These are phyloP conservation scores for Drosophila rubida DNA, from an alignment of 2,888 invertebrate species.

Conservation along the genomic window DNA sequence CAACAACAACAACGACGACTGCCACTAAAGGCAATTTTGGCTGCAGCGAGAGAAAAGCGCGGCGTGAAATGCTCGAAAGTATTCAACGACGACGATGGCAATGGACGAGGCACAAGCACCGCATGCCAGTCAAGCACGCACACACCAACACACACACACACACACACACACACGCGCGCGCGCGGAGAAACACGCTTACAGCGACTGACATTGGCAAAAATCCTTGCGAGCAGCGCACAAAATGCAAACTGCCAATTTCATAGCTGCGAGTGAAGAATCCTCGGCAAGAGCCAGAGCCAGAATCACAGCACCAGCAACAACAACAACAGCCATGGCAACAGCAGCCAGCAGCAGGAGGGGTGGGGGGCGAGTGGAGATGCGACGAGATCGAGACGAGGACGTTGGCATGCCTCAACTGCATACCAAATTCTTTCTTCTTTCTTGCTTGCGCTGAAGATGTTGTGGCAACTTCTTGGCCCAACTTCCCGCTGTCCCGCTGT, in stretches of 20 bases:
- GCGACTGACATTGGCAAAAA: constrained; percentile 58
- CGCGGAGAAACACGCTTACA: constrained; percentile 30
- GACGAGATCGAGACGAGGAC: constrained; percentile 45
- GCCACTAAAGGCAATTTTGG: constrained; percentile 49
- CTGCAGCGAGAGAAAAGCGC: constrained; percentile 50
- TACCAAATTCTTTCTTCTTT: constrained; percentile 80
- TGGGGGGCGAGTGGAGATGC: not conserved
- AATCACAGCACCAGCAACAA: constrained; percentile 2
- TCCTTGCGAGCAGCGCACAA: constrained; percentile 43
- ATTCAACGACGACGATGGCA: constrained; percentile 36
- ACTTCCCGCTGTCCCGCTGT: not conserved
- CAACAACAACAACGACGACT: constrained; percentile 35
- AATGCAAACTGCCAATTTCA: constrained; percentile 80
- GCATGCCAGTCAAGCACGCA: constrained; percentile 65
- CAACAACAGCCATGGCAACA: not conserved
- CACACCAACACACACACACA: constrained; percentile 33
- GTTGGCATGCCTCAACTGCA: constrained; percentile 78
- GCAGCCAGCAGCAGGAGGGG: not conserved
- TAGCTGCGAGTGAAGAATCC: constrained; percentile 49
- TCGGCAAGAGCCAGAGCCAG: not conserved
- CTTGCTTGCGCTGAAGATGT: constrained; percentile 64
- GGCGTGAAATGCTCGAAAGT: constrained; percentile 66
- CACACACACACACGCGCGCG: constrained; percentile 29
- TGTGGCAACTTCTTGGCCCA: constrained; percentile 60
- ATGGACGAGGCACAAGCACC: constrained; percentile 36